These are phyloP conservation scores for Callithrix jacchus DNA, from an alignment of 2,113 vertebrate genomes.

Conservation along the genomic window DNA sequence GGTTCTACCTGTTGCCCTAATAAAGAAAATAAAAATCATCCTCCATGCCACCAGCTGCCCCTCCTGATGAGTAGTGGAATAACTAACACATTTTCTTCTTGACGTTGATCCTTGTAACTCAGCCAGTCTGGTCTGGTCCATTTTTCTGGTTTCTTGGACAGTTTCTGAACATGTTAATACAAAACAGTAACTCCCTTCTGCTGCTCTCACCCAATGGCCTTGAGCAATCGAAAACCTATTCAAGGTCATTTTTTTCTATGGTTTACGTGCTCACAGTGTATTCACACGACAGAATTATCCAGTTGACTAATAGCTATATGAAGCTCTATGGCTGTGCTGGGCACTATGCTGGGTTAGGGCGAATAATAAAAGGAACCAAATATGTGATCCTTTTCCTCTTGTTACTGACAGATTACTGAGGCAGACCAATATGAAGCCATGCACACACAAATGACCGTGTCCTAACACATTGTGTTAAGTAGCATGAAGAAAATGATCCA, in stretches of 20 bases:
- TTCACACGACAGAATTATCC: neutral
- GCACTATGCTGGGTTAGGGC: neutral
- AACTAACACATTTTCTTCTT: neutral
- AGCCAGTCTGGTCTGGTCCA: neutral
- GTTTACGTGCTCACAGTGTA: neutral
- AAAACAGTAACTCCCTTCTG: neutral
- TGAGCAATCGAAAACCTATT: neutral
- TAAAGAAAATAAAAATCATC: conserved; percentile 1
- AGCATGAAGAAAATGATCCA: neutral
- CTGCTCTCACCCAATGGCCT: neutral
- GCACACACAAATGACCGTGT: neutral
- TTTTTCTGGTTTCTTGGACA: neutral
- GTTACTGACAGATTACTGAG: neutral
- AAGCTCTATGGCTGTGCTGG: neutral
- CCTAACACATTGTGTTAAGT: neutral
- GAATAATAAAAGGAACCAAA: neutral
- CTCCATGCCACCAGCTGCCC: neutral
- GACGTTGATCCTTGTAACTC: neutral
- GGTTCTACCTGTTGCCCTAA: neutral
- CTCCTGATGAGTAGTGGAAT: neutral
- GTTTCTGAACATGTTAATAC: neutral
- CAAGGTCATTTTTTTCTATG: neutral
- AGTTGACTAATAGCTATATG: neutral
- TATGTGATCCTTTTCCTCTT: neutral
- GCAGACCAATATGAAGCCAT: neutral